Conservation (phyloP, 2,888 invertebrate genomes). For the Embidobia sp. region DNA sequence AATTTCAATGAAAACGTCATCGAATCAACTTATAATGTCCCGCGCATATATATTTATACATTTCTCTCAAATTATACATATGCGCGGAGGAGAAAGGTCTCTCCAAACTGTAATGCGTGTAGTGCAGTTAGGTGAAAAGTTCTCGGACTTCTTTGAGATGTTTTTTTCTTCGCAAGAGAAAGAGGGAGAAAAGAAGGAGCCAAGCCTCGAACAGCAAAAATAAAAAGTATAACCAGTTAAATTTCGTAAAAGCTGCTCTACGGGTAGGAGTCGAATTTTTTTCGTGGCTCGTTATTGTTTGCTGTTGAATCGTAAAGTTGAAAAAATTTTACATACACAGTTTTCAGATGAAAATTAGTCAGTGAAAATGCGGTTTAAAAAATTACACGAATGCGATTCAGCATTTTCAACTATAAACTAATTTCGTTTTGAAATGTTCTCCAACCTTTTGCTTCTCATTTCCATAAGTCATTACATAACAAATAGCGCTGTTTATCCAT, state of each 20-base stretch:
- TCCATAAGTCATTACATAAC: too few species aligned
- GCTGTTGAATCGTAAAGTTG: too few species aligned
- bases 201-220: conserved; percentile 1
- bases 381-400: too few species aligned
- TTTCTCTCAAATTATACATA: conserved; percentile 29
- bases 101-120: conserved; percentile 18
- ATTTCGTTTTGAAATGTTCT: too few species aligned
- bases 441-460: too few species aligned
- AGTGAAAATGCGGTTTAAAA: too few species aligned
- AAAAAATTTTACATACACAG: too few species aligned
- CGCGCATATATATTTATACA: conserved; percentile 10
- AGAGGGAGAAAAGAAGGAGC: conserved; percentile 1
- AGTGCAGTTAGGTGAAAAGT: conserved; percentile 27
- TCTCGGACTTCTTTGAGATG: conserved; percentile 7
- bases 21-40: conserved; percentile 2
- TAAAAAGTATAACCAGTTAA: conserved; percentile 10
- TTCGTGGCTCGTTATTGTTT: neutral
- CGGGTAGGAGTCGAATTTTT: neutral
- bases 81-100: conserved; percentile 21
- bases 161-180: neutral
- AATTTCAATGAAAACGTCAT: conserved; percentile 28
- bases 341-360: too few species aligned
- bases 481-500: too few species aligned
- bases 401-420: too few species aligned
- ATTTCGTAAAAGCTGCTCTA: conserved; percentile 14